Conservation (phyloP, 2,888 invertebrate species). For the Drosophila algonquin region DNA sequence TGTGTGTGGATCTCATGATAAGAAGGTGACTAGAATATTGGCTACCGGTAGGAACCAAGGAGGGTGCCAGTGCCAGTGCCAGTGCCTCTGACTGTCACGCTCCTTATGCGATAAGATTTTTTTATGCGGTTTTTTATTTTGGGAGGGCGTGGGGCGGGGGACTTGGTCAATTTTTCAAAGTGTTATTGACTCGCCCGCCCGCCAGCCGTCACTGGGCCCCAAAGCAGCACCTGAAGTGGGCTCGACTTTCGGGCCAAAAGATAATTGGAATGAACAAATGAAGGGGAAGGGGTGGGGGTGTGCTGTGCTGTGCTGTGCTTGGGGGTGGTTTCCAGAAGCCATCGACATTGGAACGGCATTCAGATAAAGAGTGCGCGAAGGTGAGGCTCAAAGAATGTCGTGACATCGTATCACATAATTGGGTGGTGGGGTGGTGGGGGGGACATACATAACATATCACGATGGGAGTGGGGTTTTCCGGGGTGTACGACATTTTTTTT, state of each 20-base stretch:
- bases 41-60: constrained; percentile 1
- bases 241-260: constrained; percentile 56
- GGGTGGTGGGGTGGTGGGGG: background rate
- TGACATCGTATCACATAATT: constrained; percentile 4
- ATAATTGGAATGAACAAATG: constrained; percentile 14
- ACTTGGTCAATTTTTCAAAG: constrained; percentile 69
- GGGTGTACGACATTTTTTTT: background rate
- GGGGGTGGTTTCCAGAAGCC: constrained; percentile 21
- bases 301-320: too few relatives aligned
- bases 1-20: constrained; percentile 69
- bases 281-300: background rate
- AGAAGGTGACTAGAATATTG: constrained; percentile 35
- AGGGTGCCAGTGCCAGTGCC: background rate
- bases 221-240: constrained; percentile 58
- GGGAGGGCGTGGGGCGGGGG: constrained; percentile 23
- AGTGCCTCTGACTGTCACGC: constrained; percentile 26
- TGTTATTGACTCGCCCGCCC: constrained; percentile 62
- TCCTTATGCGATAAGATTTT: constrained; percentile 23
- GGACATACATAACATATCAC: background rate
- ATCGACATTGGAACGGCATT: constrained; percentile 16
- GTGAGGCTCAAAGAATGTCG: background rate
- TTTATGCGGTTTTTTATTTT: background rate
- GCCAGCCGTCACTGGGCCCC: constrained; percentile 16
- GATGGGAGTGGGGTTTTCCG: too few relatives aligned
- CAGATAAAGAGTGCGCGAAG: constrained; percentile 6